phyloP scores from a whole-genome alignment of 2,797 vertebrate species.

The Borostomias antarcticus region DNA sequence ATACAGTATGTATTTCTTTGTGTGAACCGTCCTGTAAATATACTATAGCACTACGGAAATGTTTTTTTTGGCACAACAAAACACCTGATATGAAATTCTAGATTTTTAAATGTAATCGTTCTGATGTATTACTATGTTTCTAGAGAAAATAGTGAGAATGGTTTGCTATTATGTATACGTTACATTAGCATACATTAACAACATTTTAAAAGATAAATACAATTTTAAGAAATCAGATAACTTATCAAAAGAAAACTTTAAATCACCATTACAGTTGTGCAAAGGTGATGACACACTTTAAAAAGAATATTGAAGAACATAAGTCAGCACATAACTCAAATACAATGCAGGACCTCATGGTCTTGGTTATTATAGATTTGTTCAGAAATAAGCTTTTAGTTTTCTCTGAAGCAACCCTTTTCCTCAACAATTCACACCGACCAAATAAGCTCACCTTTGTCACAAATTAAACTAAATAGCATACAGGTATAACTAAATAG shows the following conservation, averaged over 20 bases:
- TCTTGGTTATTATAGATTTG: neutral
- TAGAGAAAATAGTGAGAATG: neutral
- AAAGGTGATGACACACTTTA: neutral
- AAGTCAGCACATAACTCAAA: neutral
- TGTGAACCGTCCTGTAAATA: no score
- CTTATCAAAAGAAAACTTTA: no score
- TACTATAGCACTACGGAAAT: no score
- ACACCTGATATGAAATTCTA: no score
- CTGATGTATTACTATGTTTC: neutral
- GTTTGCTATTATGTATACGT: no score
- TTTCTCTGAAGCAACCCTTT: conserved; percentile 26
- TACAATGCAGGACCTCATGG: conserved; percentile 1
- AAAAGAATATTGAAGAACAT: neutral
- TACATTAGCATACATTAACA: no score
- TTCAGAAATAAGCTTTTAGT: conserved; percentile 24
- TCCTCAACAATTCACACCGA: conserved; percentile 33
- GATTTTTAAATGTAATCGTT: neutral
- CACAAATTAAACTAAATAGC: conserved; percentile 44
- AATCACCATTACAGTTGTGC: neutral
- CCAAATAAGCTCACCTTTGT: conserved; percentile 43
- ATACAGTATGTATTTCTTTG: no score
- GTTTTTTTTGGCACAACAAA: no score
- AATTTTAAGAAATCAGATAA: neutral
- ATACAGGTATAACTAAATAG: conserved; percentile 20
- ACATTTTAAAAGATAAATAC: neutral